Conservation (phyloP, 2,113 vertebrate genomes). For the Sciurus niger region DNA sequence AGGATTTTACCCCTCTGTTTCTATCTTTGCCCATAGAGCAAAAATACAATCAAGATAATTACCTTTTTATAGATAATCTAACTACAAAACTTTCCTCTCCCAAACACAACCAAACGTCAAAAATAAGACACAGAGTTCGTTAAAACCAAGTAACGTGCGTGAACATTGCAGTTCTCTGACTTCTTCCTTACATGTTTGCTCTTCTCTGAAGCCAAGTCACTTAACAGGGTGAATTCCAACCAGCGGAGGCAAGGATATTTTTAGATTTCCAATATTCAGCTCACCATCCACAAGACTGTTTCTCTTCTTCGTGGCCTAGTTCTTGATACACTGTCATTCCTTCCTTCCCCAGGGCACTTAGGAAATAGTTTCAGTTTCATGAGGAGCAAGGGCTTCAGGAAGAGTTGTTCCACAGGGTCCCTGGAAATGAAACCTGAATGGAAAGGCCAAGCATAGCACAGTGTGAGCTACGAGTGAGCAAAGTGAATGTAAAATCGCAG, state of each 20-base stretch:
- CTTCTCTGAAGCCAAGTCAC: neutral
- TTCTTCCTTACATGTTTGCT: neutral
- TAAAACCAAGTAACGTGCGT: neutral
- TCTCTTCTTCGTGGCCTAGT: neutral
- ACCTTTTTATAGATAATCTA: constrained; percentile 3
- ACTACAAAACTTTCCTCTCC: neutral
- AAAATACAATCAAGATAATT: constrained; percentile 29
- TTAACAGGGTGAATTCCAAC: neutral
- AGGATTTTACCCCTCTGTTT: neutral
- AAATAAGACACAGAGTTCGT: neutral
- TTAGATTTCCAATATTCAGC: neutral
- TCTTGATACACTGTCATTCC: neutral
- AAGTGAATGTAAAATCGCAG: rapidly evolving
- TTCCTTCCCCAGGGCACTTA: constrained; percentile 70
- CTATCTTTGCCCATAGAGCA: constrained; percentile 11
- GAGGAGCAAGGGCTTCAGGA: constrained; percentile 93
- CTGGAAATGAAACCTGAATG: constrained; percentile 94
- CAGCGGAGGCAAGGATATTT: neutral
- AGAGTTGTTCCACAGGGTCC: constrained; percentile 95
- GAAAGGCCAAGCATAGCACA: neutral
- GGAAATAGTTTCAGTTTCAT: constrained; percentile 90
- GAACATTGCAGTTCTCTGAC: neutral
- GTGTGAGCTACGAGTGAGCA: neutral
- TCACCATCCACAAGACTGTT: neutral
- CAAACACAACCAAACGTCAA: constrained; percentile 21